Evolutionary conservation across 2,113 vertebrate genomes (phyloP).

Genomic region (Camelus bactrianus): DNA sequence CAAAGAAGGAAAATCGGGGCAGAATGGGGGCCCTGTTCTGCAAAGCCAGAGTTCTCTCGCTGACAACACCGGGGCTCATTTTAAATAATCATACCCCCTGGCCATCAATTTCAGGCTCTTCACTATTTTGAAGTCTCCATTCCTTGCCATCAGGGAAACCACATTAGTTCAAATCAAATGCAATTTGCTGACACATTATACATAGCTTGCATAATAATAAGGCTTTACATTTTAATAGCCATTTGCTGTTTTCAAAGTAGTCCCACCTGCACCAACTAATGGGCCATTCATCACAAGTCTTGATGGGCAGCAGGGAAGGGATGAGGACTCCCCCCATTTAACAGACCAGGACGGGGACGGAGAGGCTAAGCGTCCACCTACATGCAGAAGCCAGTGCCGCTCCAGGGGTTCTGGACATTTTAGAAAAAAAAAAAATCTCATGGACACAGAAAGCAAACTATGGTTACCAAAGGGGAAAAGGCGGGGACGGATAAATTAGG

Average conservation of each 20-base stretch:
- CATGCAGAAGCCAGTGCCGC: fast-evolving
- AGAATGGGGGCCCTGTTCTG: background rate
- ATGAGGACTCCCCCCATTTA: fast-evolving
- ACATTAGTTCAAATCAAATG: background rate
- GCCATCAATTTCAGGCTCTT: background rate
- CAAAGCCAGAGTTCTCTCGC: background rate
- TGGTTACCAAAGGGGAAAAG: too few species aligned
- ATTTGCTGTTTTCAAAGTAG: background rate
- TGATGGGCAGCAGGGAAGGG: background rate
- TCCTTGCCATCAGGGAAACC: background rate
- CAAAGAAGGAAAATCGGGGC: constrained; percentile 7
- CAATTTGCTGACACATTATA: background rate
- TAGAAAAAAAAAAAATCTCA: background rate
- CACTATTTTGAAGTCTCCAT: background rate
- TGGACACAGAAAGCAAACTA: too few species aligned
- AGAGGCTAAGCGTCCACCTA: fast-evolving
- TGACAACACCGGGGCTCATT: background rate
- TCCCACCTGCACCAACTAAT: fast-evolving
- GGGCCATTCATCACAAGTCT: background rate
- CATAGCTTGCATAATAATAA: background rate
- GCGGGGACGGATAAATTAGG: too few species aligned
- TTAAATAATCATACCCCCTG: background rate
- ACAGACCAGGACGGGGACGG: background rate
- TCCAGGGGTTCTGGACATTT: fast-evolving
- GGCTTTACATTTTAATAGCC: background rate